phyloP scores from a whole-genome alignment of 2,113 vertebrate genomes.

The Gopherus flavomarginatus region DNA sequence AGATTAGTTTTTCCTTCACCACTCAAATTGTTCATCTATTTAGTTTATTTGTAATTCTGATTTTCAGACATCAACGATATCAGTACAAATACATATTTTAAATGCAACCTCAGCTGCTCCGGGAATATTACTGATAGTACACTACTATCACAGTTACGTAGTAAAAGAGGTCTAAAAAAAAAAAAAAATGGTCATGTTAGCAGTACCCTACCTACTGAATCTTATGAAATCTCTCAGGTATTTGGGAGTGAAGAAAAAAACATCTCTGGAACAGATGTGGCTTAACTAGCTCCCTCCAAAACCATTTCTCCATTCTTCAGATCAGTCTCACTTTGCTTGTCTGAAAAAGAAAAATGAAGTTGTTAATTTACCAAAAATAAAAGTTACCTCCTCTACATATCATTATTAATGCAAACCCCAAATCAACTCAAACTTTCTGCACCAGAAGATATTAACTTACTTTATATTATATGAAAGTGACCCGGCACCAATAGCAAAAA shows the following conservation, averaged over 20 bases:
- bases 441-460: neutral
- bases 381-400: neutral
- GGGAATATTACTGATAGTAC: neutral
- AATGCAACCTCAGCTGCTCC: neutral
- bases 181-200: neutral
- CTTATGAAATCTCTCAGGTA: neutral
- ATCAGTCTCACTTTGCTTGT: neutral
- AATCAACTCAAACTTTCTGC: neutral
- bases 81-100: slow-evolving; percentile 26
- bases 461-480: neutral
- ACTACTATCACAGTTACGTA: neutral
- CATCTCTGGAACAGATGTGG: neutral
- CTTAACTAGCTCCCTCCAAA: neutral
- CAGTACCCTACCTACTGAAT: slow-evolving; percentile 30
- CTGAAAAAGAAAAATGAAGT: neutral
- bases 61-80: slow-evolving; percentile 13
- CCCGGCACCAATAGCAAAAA: neutral
- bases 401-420: neutral
- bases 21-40: neutral
- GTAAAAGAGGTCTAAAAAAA: neutral
- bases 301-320: neutral
- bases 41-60: slow-evolving; percentile 19
- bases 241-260: neutral
- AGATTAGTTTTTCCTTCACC: neutral
- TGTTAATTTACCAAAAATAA: neutral